Conservation (phyloP, 1,140 invertebrate species). For the Eumaeus atala region DNA sequence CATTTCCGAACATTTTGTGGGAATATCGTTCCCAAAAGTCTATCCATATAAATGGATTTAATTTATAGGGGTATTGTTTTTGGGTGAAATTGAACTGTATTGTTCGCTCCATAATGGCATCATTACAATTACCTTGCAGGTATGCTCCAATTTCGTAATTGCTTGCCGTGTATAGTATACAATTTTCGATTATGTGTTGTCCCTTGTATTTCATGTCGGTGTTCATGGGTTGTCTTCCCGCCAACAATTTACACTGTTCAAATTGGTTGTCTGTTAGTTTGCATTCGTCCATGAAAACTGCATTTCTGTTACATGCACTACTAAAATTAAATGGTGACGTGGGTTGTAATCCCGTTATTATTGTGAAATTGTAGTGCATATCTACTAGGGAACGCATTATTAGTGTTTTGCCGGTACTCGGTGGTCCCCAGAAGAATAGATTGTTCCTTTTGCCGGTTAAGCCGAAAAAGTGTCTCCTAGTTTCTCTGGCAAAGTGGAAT, state of each 20-base stretch:
- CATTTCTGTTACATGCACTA: constrained; percentile 29
- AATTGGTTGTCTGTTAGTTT: constrained; percentile 47
- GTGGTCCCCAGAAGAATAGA: constrained; percentile 32
- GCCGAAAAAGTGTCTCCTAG: constrained; percentile 25
- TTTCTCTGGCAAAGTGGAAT: constrained; percentile 21
- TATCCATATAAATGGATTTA: constrained; percentile 1
- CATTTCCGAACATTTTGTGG: too few species aligned
- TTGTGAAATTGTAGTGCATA: constrained; percentile 23
- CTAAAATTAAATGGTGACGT: constrained; percentile 32
- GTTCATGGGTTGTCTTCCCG: constrained; percentile 25
- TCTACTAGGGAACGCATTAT: constrained; percentile 30
- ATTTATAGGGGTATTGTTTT: neutral
- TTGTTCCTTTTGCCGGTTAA: constrained; percentile 31
- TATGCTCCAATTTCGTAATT: constrained; percentile 30
- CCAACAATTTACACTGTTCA: constrained; percentile 39
- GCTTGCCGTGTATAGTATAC: constrained; percentile 22
- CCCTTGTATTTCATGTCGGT: constrained; percentile 40
- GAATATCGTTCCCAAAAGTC: neutral
- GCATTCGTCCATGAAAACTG: constrained; percentile 43
- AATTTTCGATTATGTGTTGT: constrained; percentile 18
- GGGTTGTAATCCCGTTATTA: constrained; percentile 30
- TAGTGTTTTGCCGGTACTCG: constrained; percentile 33
- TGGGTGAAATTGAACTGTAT: neutral
- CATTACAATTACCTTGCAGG: neutral
- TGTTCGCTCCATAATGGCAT: neutral